Percentiles rank a stretch among this genome's conserved stretches.
These are phyloP conservation scores for Ceramica pisi DNA, from an alignment of 2,888 invertebrate species.

Conservation along the genomic window DNA sequence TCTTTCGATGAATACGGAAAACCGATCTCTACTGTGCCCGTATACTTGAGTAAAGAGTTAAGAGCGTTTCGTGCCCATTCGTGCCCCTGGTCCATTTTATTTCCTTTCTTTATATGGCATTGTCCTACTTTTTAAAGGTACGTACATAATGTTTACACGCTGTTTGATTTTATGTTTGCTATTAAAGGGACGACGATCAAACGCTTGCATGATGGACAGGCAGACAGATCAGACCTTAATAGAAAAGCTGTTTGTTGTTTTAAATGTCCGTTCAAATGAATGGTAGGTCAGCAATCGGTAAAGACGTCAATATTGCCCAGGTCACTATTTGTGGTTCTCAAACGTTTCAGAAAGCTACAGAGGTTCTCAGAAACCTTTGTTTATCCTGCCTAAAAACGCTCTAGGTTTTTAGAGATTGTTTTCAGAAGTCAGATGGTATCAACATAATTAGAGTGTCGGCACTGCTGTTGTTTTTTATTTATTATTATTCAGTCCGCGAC, in stretches of 20 bases:
- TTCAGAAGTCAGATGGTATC: conserved; percentile 29
- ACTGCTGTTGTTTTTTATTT: conserved; percentile 47
- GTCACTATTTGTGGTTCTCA: neutral
- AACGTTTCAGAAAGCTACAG: conserved; percentile 1
- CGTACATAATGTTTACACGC: conserved; percentile 30
- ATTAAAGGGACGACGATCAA: conserved; percentile 35
- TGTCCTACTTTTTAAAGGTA: conserved; percentile 52
- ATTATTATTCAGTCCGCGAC: conserved; percentile 39
- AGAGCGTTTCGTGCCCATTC: conserved; percentile 38
- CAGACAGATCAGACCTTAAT: conserved; percentile 29
- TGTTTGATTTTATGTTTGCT: conserved; percentile 34
- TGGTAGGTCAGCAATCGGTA: conserved; percentile 9
- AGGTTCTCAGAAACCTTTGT: conserved; percentile 30
- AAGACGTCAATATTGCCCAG: conserved; percentile 25
- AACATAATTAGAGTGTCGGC: conserved; percentile 21
- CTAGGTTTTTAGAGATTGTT: conserved; percentile 21
- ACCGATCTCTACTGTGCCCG: conserved; percentile 51
- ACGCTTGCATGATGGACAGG: conserved; percentile 25
- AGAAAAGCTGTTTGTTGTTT: conserved; percentile 31
- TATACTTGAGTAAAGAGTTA: conserved; percentile 48
- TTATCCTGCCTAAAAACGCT: conserved; percentile 9
- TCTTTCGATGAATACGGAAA: conserved; percentile 67
- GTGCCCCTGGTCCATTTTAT: conserved; percentile 48
- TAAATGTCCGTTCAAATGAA: conserved; percentile 15
- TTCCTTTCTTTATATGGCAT: conserved; percentile 33